Evolutionary conservation across 2,113 vertebrate genomes (phyloP), one percentile per base, ranked within the genome.

Genomic region (Mionectes macconnelli): DNA sequence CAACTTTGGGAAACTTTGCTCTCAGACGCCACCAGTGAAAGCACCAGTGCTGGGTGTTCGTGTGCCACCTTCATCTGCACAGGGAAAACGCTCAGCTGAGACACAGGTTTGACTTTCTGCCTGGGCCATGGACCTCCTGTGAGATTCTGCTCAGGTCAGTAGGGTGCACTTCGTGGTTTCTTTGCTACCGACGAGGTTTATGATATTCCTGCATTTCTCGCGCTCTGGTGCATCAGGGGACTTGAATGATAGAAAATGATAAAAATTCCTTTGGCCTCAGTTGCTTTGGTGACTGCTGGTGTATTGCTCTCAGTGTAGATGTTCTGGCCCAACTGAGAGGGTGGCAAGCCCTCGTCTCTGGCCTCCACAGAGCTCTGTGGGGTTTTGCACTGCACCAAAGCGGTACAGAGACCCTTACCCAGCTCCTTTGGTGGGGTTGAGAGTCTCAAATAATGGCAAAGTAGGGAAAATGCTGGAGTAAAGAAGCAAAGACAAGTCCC

Each of bases 261-360:
- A 49, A 24, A 49, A 73, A 8, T 20, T 31, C 18, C 18, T 74
- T 55, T 27, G 63, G 28, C 8, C 19, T 87, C 25, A 22, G 2
- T 13, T 74, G 63, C 42, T 92, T 56, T 40, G 44, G n/a, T 45
- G 63, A 2, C 47, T 4, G 14, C 25, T 68, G 49, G 24, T 47
- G 22, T 39, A 10, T 64, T 74, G 27, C 21, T 87, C 83, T 60
- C 8, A 40, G 17, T 40, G 52, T 8, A 33, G 31, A 33, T n/a
- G 16, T 0, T 0, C 52, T 78, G 52, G 25, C 53, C 33, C 33
- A 39, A 2, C 23, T 2, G 5, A n/a, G 27, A 59, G 21, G 2
- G 30, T 63, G 47, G 49, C 25, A 50, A 62, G 25, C 10, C 14
- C 37, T 60, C 52, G 10, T 6, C n/a, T 67, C 64, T 30, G 50